These are phyloP conservation scores for Torymus texanus DNA, from an alignment of 2,888 invertebrate genomes.

Conservation along the genomic window DNA sequence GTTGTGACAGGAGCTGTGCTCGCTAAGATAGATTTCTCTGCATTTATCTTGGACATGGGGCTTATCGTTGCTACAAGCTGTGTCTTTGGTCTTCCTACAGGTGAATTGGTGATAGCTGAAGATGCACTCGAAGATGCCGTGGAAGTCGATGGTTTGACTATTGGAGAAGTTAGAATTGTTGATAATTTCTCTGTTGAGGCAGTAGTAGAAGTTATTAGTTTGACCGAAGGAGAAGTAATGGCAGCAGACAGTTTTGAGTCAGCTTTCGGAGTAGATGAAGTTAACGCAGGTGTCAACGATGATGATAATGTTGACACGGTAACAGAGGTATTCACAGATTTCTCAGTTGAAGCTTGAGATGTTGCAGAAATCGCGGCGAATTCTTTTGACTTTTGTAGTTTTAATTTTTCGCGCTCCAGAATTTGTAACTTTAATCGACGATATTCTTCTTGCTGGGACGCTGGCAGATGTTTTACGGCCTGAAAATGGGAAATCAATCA, in stretches of 20 bases:
- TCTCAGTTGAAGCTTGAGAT: not conserved
- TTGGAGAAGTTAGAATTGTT: too few relatives aligned
- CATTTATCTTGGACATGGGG: slow-evolving; percentile 28
- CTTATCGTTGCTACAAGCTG: slow-evolving; percentile 37
- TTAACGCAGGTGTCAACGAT: not conserved
- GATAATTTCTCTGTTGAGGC: too few relatives aligned
- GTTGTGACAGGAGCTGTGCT: not conserved
- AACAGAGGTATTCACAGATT: slow-evolving; percentile 12
- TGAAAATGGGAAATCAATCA: slow-evolving; percentile 58
- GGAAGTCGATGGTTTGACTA: too few relatives aligned
- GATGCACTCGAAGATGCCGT: too few relatives aligned
- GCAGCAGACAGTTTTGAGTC: not conserved
- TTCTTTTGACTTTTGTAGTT: slow-evolving; percentile 21
- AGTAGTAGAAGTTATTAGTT: too few relatives aligned
- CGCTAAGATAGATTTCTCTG: not conserved
- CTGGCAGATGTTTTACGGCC: slow-evolving; percentile 74
- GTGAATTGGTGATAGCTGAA: too few relatives aligned
- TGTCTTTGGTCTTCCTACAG: slow-evolving; percentile 8
- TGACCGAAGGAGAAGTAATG: not conserved
- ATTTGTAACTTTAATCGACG: slow-evolving; percentile 73
- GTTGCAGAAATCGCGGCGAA: not conserved
- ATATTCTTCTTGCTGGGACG: slow-evolving; percentile 74
- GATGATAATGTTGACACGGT: not conserved
- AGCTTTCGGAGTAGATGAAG: slow-evolving; percentile 33
- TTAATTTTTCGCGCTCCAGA: slow-evolving; percentile 67